phyloP scores from a whole-genome alignment of 2,888 invertebrate species.

The Trypoxylon attenuatum region DNA sequence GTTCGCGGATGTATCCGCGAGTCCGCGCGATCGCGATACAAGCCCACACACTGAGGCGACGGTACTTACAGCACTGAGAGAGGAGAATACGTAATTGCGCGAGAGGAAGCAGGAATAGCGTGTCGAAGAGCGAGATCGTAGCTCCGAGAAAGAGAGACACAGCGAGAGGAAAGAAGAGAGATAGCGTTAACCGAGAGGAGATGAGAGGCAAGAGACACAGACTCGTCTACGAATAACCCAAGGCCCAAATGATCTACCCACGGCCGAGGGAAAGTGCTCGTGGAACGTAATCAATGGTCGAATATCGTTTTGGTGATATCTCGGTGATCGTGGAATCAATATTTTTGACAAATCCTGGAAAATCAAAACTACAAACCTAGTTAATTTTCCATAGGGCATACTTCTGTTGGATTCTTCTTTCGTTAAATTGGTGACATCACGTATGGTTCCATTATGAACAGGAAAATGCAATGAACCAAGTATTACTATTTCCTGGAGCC shows the following conservation, averaged over 20 bases:
- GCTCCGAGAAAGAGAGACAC: constrained; percentile 9
- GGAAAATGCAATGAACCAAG: too few species aligned
- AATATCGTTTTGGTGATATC: neutral
- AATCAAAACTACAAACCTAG: too few species aligned
- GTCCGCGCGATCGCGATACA: constrained; percentile 58
- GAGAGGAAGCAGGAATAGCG: constrained; percentile 28
- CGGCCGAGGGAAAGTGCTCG: constrained; percentile 7
- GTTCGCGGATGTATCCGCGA: constrained; percentile 56
- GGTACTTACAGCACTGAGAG: constrained; percentile 29
- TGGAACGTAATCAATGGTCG: too few species aligned
- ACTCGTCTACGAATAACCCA: constrained; percentile 27
- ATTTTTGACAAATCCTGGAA: constrained; percentile 8
- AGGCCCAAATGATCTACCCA: constrained; percentile 25
- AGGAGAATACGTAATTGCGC: constrained; percentile 34
- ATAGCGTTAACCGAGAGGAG: constrained; percentile 15
- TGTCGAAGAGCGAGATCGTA: constrained; percentile 4
- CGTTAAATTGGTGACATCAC: too few species aligned
- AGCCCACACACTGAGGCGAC: constrained; percentile 50
- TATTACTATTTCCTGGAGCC: too few species aligned
- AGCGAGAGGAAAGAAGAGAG: neutral
- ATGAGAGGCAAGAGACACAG: constrained; percentile 21
- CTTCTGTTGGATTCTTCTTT: too few species aligned
- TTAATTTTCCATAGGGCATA: too few species aligned
- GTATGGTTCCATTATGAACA: too few species aligned
- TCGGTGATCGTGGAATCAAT: constrained; percentile 12